phyloP scores from a whole-genome alignment of 2,113 vertebrate genomes.

The Atherinomorus stipes region DNA sequence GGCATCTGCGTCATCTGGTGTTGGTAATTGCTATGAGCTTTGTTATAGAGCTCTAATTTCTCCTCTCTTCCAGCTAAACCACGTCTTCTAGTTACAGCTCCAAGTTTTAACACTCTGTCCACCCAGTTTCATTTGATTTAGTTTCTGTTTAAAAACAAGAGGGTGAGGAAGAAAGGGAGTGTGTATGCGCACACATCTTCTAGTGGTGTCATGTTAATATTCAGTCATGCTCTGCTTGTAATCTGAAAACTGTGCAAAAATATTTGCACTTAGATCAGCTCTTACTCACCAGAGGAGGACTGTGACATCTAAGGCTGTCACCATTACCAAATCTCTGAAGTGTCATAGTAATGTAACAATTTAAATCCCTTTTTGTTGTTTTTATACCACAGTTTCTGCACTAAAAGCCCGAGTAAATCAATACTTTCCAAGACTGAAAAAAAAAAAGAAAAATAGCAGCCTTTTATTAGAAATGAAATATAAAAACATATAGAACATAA shows the following conservation, averaged over 20 bases:
- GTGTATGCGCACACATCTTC: neutral
- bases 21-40: constrained; percentile 70
- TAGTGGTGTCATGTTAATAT: neutral
- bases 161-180: neutral
- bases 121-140: constrained; percentile 1
- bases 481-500: too few relatives aligned
- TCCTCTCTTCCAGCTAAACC: constrained; percentile 37
- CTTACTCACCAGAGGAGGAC: too few relatives aligned
- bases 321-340: too few relatives aligned
- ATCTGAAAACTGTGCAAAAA: neutral
- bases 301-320: too few relatives aligned
- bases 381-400: too few relatives aligned
- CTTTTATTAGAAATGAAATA: too few relatives aligned
- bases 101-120: constrained; percentile 21
- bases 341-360: too few relatives aligned
- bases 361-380: too few relatives aligned
- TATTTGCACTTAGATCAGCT: neutral
- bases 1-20: constrained; percentile 70
- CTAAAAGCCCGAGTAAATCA: too few relatives aligned
- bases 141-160: neutral
- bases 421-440: too few relatives aligned
- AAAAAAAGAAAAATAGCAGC: too few relatives aligned
- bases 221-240: neutral
- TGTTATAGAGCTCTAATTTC: constrained; percentile 52
- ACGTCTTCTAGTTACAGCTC: constrained; percentile 41